phyloP scores from a whole-genome alignment of 2,888 invertebrate species.

The Resseliella maxima region DNA sequence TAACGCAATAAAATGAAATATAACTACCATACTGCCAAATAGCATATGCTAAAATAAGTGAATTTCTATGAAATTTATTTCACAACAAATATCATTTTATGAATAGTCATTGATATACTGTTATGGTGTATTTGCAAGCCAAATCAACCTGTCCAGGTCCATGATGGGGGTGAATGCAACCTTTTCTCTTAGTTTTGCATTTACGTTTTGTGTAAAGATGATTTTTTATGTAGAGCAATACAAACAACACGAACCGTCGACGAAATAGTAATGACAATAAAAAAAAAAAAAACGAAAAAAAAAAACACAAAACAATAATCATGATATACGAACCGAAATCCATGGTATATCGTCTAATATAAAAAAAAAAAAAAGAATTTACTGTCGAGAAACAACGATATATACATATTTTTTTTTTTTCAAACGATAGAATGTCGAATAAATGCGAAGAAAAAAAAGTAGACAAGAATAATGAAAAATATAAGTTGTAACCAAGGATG shows the following conservation, averaged over 20 bases:
- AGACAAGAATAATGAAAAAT: not conserved
- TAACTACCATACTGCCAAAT: not conserved
- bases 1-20: not conserved
- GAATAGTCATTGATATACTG: not conserved
- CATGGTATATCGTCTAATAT: not conserved
- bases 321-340: constrained; percentile 39
- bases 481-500: not conserved
- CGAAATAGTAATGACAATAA: constrained; percentile 33
- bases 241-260: too few species aligned
- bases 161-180: too few species aligned
- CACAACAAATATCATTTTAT: not conserved
- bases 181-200: too few species aligned
- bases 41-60: not conserved
- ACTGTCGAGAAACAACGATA: not conserved
- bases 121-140: not conserved
- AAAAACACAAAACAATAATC: not conserved
- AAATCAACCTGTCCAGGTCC: not conserved
- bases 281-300: not conserved
- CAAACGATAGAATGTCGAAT: too few species aligned
- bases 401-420: too few species aligned
- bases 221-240: too few species aligned
- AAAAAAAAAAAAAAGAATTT: not conserved
- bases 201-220: too few species aligned
- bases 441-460: not conserved
- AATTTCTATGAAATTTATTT: constrained; percentile 18